These are phyloP conservation scores for Eueremaeus valkanovi DNA, from an alignment of 2,888 invertebrate species.

Conservation along the genomic window DNA sequence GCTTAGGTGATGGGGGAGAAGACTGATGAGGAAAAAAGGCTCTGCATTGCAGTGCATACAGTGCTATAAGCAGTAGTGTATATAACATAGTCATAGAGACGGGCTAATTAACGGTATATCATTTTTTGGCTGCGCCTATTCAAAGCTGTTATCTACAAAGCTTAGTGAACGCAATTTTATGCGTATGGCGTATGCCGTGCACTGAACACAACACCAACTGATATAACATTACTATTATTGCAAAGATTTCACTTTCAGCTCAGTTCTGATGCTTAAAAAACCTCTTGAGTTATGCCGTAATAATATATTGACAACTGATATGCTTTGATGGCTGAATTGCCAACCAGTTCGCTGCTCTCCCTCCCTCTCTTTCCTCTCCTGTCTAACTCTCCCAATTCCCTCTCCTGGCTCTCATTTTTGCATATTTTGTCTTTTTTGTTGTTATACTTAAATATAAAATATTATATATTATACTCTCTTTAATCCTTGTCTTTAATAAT, in stretches of 20 bases:
- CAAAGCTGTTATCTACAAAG: constrained; percentile 24
- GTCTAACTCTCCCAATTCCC: constrained; percentile 37
- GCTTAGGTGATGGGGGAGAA: constrained; percentile 19
- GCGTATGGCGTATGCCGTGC: constrained; percentile 16
- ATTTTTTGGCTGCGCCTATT: constrained; percentile 24
- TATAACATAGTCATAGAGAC: constrained; percentile 32
- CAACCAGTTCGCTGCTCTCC: not conserved
- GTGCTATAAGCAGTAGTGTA: not conserved
- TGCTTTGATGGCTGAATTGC: constrained; percentile 22
- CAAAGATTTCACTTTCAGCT: constrained; percentile 9
- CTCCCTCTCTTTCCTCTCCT: constrained; percentile 25
- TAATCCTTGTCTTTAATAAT: constrained; percentile 34
- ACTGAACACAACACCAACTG: not conserved
- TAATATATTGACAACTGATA: constrained; percentile 31
- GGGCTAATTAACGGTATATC: constrained; percentile 31
- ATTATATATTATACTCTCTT: constrained; percentile 18
- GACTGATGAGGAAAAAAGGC: not conserved
- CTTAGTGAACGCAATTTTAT: constrained; percentile 26
- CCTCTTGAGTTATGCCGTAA: constrained; percentile 21
- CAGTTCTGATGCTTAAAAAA: constrained; percentile 6
- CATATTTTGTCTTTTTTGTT: constrained; percentile 14
- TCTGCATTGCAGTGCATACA: constrained; percentile 25
- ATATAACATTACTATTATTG: constrained; percentile 28
- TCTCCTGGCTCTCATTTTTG: constrained; percentile 16
- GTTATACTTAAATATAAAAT: not conserved